Base-by-base conservation (phyloP, 2,888 invertebrate genomes). In the Trypoxylon attenuatum region DNA sequence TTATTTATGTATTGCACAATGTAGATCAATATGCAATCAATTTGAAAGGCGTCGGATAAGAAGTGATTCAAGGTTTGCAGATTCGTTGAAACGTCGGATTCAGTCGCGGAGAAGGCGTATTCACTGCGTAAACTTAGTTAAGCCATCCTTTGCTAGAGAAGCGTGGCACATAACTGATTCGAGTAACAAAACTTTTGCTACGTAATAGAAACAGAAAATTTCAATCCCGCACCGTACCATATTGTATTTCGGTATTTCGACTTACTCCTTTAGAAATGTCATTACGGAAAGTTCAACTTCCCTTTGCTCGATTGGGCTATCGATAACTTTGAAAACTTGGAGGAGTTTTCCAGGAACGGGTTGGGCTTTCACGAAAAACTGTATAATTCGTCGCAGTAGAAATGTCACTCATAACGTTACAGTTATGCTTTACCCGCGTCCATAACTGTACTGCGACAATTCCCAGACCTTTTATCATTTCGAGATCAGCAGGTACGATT, bases 391-490 rank as follows among this genome's bases (percentile, higher is more conserved):
- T 39, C 22, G n/a, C n/a, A 29, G 33, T 18, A 23, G 38, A 56
- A 39, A 27, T 55, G 53, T 54, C 45, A 66, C 60, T 69, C 39
- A 47, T 69, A 61, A 66, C 49, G 39, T 74, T 68, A 75, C 71
- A 68, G 69, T 71, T 67, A 75, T n/a, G 60, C 38, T 53, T 76
- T 69, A 61, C 58, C 61, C 38, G 58, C 41, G 47, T 59, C 51
- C 53, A 56, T 70, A 75, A 75, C 74, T 73, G 69, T 76, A 66
- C 46, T 49, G 29, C 29, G 57, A 51, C 38, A 41, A 54, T 73
- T 57, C 62, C 63, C 64, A 57, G 51, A 60, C 45, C 63, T 57
- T 67, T 65, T 74, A 69, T 74, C 69, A 62, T 51, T 55, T 68
- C 39, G 53, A 58, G 53, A 74, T 74, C 64, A 60, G 38, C 50